Evolutionary conservation across 2,113 vertebrate species (phyloP).

Genomic region (Gobio gobio): DNA sequence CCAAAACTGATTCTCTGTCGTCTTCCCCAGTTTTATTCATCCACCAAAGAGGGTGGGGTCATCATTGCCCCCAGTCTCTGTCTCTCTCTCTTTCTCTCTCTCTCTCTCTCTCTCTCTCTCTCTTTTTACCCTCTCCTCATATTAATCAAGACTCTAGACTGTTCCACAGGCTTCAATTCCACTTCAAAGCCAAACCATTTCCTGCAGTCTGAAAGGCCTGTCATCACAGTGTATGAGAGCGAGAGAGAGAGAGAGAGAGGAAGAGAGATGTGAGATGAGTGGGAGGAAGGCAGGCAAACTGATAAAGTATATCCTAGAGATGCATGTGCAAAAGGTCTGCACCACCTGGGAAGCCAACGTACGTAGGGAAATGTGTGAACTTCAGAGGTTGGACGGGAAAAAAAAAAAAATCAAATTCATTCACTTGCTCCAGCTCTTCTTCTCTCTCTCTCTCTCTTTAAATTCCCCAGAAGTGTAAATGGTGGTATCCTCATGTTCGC

Average conservation of each 20-base stretch:
- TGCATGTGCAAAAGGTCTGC: constrained; percentile 58
- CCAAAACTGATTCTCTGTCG: background rate
- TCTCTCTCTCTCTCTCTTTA: constrained; percentile 56
- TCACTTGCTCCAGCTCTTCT: constrained; percentile 12
- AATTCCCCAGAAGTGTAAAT: constrained; percentile 67
- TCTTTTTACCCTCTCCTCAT: constrained; percentile 50
- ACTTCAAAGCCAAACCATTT: constrained; percentile 78
- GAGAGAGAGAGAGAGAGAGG: constrained; percentile 55
- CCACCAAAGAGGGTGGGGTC: constrained; percentile 14
- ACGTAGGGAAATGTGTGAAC: constrained; percentile 28
- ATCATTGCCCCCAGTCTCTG: constrained; percentile 30
- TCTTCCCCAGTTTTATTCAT: constrained; percentile 16
- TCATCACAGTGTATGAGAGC: constrained; percentile 62
- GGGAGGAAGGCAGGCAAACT: constrained; percentile 64
- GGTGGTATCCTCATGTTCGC: constrained; percentile 35
- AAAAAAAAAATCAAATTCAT: constrained; percentile 54
- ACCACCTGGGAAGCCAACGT: constrained; percentile 29
- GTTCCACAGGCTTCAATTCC: constrained; percentile 73
- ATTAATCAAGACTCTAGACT: constrained; percentile 74
- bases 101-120: constrained; percentile 52
- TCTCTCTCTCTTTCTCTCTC: constrained; percentile 59
- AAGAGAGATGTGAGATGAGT: constrained; percentile 50
- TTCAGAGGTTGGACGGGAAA: constrained; percentile 11
- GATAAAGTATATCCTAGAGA: constrained; percentile 60
- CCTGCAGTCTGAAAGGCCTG: constrained; percentile 72